Evolutionary conservation across 2,797 vertebrate species (phyloP).

Genomic region (Sternarchorhynchus goeldii): DNA sequence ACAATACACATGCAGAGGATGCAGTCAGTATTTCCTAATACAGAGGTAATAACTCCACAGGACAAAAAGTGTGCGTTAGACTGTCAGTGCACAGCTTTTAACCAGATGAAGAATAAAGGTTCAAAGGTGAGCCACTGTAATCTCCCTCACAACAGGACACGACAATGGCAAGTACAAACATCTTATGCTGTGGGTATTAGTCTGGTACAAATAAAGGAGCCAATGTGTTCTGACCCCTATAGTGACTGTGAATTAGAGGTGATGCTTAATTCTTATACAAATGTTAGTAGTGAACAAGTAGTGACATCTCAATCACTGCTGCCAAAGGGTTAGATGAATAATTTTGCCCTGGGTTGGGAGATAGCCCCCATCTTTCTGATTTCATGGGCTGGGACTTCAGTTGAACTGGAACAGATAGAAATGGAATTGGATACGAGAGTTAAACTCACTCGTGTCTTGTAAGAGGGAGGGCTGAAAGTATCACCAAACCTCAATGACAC

Average conservation of each 20-base stretch:
- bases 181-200: slow-evolving; percentile 13
- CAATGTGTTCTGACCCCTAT: slow-evolving; percentile 21
- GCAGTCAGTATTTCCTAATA: slow-evolving; percentile 51
- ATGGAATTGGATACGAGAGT: slow-evolving; percentile 50
- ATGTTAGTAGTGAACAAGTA: not conserved
- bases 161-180: not conserved
- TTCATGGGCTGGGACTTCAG: slow-evolving; percentile 55
- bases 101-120: slow-evolving; percentile 51
- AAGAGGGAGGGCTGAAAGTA: slow-evolving; percentile 20
- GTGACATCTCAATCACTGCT: slow-evolving; percentile 19
- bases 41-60: slow-evolving; percentile 62
- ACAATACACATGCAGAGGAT: not conserved
- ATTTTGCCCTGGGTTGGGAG: not conserved
- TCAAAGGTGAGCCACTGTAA: slow-evolving; percentile 37
- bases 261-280: slow-evolving; percentile 30
- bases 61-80: slow-evolving; percentile 55
- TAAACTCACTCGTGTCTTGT: slow-evolving; percentile 43
- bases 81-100: slow-evolving; percentile 58
- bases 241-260: not conserved
- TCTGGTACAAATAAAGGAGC: not conserved
- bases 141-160: slow-evolving; percentile 16
- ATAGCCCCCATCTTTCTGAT: slow-evolving; percentile 50
- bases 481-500: slow-evolving; percentile 24
- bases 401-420: slow-evolving; percentile 57
- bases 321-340: slow-evolving; percentile 9